Evolutionary conservation across 2,797 vertebrate genomes (phyloP).

Genomic region (Leuciscus waleckii): DNA sequence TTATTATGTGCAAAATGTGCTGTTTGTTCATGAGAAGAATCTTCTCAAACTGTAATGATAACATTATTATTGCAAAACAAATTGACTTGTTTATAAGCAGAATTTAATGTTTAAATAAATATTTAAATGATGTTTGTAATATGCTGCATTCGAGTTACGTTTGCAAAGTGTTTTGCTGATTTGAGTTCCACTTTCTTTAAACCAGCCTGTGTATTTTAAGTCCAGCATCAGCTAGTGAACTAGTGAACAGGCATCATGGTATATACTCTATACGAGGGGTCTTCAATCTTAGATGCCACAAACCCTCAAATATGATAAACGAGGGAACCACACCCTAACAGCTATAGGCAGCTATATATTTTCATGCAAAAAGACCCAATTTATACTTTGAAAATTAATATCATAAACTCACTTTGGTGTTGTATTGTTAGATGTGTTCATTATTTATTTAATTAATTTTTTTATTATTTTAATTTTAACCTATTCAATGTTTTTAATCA

Average conservation of each 20-base stretch:
- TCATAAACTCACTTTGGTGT: neutral
- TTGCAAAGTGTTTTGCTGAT: neutral
- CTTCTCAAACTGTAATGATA: neutral
- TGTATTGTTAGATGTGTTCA: no score
- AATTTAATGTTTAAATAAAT: slow-evolving; percentile 17
- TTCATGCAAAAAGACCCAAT: neutral
- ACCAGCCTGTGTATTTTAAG: neutral
- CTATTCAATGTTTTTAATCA: no score
- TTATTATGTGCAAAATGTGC: neutral
- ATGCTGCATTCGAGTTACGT: neutral
- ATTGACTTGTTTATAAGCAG: neutral
- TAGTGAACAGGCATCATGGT: neutral
- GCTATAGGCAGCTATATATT: neutral
- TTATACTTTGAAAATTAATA: neutral
- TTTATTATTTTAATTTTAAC: no score
- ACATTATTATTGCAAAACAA: neutral
- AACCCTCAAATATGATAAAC: neutral
- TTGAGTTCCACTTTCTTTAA: neutral
- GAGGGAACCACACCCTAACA: neutral
- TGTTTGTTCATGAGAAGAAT: neutral
- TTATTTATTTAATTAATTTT: no score
- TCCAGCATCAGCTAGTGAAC: neutral
- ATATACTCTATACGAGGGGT: neutral
- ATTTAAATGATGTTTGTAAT: slow-evolving; percentile 2
- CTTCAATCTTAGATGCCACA: neutral